A percentile compares a stretch with the other conserved stretches of the same genome.
These are phyloP conservation scores for Drosophila crucigera DNA, from an alignment of 2,888 invertebrate species.

Conservation along the genomic window DNA sequence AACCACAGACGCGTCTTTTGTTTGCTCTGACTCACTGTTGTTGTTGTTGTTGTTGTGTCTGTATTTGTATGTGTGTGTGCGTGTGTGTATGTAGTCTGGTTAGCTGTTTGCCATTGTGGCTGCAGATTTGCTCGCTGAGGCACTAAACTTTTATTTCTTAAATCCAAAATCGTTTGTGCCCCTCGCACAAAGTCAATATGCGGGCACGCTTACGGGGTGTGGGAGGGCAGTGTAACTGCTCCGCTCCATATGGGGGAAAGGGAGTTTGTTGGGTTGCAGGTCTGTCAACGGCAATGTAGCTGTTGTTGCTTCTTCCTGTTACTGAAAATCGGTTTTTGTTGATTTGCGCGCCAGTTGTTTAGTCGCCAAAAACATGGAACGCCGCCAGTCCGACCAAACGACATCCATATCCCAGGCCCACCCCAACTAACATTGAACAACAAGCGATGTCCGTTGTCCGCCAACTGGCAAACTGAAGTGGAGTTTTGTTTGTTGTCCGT, in stretches of 20 bases:
- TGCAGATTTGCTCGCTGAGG: conserved; percentile 77
- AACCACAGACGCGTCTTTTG: conserved; percentile 82
- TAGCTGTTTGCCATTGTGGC: conserved; percentile 72
- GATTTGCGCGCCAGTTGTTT: conserved; percentile 80
- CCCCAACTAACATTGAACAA: background rate
- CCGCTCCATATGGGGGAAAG: conserved; percentile 3
- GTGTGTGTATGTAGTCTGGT: conserved; percentile 48
- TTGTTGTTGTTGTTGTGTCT: conserved; percentile 28
- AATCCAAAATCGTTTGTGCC: conserved; percentile 78
- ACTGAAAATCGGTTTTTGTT: conserved; percentile 81
- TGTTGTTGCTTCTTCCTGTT: conserved; percentile 64
- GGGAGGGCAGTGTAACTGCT: background rate
- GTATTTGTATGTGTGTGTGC: conserved; percentile 11
- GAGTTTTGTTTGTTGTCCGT: conserved; percentile 79
- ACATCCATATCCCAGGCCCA: conserved; percentile 34
- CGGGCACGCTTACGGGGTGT: conserved; percentile 54
- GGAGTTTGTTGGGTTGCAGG: conserved; percentile 30
- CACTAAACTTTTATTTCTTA: conserved; percentile 80
- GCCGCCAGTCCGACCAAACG: conserved; percentile 41
- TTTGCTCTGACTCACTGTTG: conserved; percentile 67
- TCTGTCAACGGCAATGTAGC: conserved; percentile 67
- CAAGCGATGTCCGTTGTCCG: conserved; percentile 43
- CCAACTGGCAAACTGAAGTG: conserved; percentile 59
- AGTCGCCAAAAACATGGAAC: conserved; percentile 59
- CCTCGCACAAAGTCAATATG: conserved; percentile 77